phyloP scores from a whole-genome alignment of 2,113 vertebrate species.

The Peucedramus taeniatus region DNA sequence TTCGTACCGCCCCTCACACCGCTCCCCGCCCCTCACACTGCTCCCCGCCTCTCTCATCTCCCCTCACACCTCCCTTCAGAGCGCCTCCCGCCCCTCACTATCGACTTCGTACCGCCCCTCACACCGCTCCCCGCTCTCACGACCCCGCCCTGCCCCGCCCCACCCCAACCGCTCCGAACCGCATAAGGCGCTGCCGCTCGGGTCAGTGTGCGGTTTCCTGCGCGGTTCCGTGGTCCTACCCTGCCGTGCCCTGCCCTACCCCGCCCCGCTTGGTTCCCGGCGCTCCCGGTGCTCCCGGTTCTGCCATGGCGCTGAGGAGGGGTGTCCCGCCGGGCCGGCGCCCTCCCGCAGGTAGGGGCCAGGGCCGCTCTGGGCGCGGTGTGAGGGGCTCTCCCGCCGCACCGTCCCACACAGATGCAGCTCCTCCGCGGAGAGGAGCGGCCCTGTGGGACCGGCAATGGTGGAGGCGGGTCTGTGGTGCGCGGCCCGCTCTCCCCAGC shows the following conservation, averaged over 20 bases:
- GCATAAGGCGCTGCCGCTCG: rapidly evolving
- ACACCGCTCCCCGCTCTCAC: not conserved
- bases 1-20: not conserved
- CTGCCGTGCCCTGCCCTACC: no score
- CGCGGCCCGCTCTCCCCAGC: not conserved
- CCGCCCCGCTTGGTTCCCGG: not conserved
- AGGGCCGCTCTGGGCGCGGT: not conserved
- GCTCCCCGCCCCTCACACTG: not conserved
- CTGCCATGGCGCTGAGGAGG: not conserved
- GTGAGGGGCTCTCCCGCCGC: not conserved
- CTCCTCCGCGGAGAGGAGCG: not conserved
- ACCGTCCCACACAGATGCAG: no score
- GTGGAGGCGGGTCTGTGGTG: not conserved
- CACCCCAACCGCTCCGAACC: rapidly evolving
- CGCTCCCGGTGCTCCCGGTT: not conserved
- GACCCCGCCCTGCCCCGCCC: not conserved
- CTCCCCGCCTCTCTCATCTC: not conserved
- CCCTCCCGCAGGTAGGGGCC: not conserved
- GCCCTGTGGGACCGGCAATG: not conserved
- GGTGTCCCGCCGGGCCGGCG: not conserved
- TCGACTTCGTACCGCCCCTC: no score
- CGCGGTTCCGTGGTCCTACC: not conserved
- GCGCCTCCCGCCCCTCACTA: rapidly evolving
- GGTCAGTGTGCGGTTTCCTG: rapidly evolving
- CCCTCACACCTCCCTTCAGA: not conserved